A percentile compares a stretch with the other conserved stretches of the same genome.
Conservation (phyloP, 2,797 vertebrate species). For the Enteromius radiatus region DNA sequence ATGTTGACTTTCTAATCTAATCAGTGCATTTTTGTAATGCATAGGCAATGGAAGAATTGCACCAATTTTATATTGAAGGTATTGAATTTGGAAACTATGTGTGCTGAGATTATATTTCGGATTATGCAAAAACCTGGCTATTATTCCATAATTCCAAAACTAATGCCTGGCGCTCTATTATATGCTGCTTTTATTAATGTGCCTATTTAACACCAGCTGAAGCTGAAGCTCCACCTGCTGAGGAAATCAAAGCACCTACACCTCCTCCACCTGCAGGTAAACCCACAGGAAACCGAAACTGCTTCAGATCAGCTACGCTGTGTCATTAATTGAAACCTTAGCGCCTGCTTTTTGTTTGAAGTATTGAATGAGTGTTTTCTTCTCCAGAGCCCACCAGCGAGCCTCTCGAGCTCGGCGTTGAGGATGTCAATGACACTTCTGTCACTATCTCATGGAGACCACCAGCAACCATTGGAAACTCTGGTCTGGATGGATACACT, state of each 20-base stretch:
- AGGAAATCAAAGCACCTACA: slow-evolving; percentile 75
- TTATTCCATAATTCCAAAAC: slow-evolving; percentile 11
- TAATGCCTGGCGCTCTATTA: slow-evolving; percentile 44
- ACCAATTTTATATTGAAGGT: neutral
- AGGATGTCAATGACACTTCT: slow-evolving; percentile 88
- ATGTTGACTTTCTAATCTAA: slow-evolving; percentile 28
- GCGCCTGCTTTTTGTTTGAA: neutral
- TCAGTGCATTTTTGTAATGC: neutral
- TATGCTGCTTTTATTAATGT: slow-evolving; percentile 54
- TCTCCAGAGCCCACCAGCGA: slow-evolving; percentile 85
- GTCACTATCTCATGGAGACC: slow-evolving; percentile 90
- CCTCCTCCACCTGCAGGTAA: slow-evolving; percentile 80
- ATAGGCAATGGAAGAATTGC: neutral
- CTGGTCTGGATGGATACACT: slow-evolving; percentile 88
- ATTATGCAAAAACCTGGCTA: neutral
- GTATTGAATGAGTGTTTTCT: neutral
- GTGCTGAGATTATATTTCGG: neutral
- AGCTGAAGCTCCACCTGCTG: slow-evolving; percentile 73
- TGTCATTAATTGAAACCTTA: neutral
- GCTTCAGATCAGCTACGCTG: neutral
- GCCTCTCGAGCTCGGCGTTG: slow-evolving; percentile 83
- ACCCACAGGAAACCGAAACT: neutral
- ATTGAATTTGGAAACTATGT: neutral
- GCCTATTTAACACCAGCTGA: slow-evolving; percentile 72
- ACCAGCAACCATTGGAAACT: slow-evolving; percentile 80